These are phyloP conservation scores for Nothura maculosa DNA, from an alignment of 2,797 vertebrate genomes.

Conservation along the genomic window DNA sequence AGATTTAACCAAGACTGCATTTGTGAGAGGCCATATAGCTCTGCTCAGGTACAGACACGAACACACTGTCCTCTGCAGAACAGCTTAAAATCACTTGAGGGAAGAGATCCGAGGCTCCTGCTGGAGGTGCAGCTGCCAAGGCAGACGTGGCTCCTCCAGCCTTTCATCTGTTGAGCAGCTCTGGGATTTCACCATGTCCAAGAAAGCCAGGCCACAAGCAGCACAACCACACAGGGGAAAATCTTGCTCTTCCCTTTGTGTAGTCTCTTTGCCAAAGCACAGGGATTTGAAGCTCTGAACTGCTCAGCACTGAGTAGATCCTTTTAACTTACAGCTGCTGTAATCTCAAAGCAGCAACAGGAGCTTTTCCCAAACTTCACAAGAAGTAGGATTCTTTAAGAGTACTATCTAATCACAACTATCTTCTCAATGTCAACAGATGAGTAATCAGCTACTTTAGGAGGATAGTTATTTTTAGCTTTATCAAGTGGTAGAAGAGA, in stretches of 20 bases:
- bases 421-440: slow-evolving; percentile 43
- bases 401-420: slow-evolving; percentile 11
- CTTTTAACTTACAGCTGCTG: background rate
- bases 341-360: background rate
- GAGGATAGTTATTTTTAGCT: slow-evolving; percentile 60
- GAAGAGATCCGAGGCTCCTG: background rate
- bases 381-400: background rate
- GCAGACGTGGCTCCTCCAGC: background rate
- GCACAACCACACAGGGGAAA: background rate
- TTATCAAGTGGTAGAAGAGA: background rate
- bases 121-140: background rate
- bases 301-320: background rate
- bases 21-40: background rate
- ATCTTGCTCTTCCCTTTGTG: background rate
- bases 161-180: background rate
- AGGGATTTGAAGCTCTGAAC: background rate
- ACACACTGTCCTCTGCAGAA: background rate
- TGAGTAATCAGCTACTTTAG: slow-evolving; percentile 55
- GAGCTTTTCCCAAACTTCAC: background rate
- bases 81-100: background rate
- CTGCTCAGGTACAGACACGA: rapidly evolving
- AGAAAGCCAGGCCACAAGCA: background rate
- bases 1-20: background rate
- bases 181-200: background rate
- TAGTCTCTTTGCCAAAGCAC: background rate